Evolutionary conservation across 1,140 invertebrate species (phyloP).

Genomic region (Sinonovacula constricta): DNA sequence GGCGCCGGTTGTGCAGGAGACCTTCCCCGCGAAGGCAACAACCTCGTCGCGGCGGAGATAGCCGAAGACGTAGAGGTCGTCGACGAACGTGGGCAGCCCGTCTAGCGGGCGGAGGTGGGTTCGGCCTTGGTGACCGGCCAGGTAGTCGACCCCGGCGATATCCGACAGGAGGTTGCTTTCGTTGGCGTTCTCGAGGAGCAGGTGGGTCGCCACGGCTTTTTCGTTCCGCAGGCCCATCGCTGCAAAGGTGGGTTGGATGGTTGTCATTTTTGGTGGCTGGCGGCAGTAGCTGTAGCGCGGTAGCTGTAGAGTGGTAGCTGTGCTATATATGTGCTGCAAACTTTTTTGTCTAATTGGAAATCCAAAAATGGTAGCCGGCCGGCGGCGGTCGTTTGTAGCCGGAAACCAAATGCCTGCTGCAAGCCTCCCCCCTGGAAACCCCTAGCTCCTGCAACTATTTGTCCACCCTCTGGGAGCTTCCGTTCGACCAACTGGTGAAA

Average conservation of each 20-base stretch:
- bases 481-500: too few species aligned
- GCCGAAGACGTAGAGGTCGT: neutral
- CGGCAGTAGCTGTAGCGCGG: too few species aligned
- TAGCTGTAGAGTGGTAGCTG: too few species aligned
- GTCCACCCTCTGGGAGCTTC: too few species aligned
- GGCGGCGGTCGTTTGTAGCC: too few species aligned
- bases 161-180: neutral
- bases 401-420: too few species aligned
- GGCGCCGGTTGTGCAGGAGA: neutral
- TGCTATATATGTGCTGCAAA: too few species aligned
- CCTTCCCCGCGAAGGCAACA: neutral
- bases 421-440: too few species aligned
- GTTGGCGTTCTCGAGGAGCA: neutral
- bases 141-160: neutral
- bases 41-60: neutral
- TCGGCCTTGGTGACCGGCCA: neutral
- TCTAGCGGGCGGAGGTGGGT: constrained; percentile 4
- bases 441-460: too few species aligned
- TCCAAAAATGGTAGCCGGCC: too few species aligned
- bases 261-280: too few species aligned
- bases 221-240: neutral
- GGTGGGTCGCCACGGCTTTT: constrained; percentile 6
- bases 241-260: neutral
- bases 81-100: neutral
- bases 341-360: too few species aligned